These are phyloP conservation scores for Sinocyclocheilus grahami DNA, from an alignment of 2,113 vertebrate species.

Conservation along the genomic window DNA sequence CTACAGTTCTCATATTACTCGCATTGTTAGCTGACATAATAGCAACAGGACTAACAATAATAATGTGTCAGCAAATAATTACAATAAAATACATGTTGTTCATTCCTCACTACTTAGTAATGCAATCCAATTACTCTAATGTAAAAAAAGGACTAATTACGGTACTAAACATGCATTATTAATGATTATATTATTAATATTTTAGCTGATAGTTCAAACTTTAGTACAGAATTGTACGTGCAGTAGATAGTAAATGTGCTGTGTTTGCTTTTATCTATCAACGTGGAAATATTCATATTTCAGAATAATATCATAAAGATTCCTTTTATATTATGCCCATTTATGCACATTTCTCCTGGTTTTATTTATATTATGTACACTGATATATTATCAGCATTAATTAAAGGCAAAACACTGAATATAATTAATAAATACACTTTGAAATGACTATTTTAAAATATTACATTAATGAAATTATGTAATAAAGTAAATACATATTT, in stretches of 20 bases:
- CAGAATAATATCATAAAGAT: neutral
- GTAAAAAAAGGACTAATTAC: neutral
- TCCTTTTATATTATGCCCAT: neutral
- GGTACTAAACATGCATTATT: neutral
- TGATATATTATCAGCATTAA: neutral
- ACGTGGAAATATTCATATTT: neutral
- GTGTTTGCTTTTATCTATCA: constrained; percentile 1
- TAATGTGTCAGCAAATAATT: neutral
- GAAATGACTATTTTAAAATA: neutral
- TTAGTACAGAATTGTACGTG: neutral
- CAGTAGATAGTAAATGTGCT: neutral
- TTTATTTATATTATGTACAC: neutral
- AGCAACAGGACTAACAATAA: neutral
- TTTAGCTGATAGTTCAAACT: neutral
- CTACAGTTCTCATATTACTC: neutral
- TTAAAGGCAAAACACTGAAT: neutral
- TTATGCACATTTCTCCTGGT: neutral
- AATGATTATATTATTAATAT: neutral
- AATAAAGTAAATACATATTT: neutral
- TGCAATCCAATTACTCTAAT: neutral
- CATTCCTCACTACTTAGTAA: neutral
- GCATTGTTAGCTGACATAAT: neutral
- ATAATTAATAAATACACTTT: neutral
- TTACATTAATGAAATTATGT: too few species aligned
- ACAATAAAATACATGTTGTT: neutral